Conservation (phyloP, 2,797 vertebrate species). For the Neosilurus mollespiculum region DNA sequence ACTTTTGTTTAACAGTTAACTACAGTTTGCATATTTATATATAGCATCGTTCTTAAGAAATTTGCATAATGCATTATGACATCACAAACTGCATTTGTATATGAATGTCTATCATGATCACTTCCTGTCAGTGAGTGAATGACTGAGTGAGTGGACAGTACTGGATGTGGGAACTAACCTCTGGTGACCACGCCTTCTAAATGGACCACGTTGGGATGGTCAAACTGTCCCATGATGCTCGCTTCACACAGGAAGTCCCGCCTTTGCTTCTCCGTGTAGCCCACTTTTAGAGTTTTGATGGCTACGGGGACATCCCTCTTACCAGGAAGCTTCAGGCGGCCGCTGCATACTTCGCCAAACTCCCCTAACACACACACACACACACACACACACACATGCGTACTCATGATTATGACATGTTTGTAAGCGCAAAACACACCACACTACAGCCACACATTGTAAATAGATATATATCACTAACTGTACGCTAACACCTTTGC, state of each 20-base stretch:
- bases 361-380: slow-evolving; percentile 77
- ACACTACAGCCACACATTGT: slow-evolving; percentile 64
- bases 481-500: slow-evolving; percentile 66
- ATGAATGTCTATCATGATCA: no score
- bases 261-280: slow-evolving; percentile 95
- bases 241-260: slow-evolving; percentile 97
- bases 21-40: no score
- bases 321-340: slow-evolving; percentile 92
- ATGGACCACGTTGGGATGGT: slow-evolving; percentile 96
- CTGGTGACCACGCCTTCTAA: slow-evolving; percentile 96
- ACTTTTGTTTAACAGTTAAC: background rate
- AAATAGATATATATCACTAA: slow-evolving; percentile 65
- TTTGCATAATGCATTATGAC: background rate
- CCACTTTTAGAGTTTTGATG: slow-evolving; percentile 97
- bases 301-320: slow-evolving; percentile 92
- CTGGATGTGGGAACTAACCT: slow-evolving; percentile 69
- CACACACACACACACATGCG: background rate
- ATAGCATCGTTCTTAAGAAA: no score
- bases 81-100: background rate
- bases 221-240: slow-evolving; percentile 99
- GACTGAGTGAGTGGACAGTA: no score
- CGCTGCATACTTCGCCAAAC: slow-evolving; percentile 97
- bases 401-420: background rate
- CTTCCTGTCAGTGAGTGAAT: background rate
- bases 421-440: slow-evolving; percentile 47